Conservation (phyloP, 2,888 invertebrate genomes). For the Eupithecia pulchellata region DNA sequence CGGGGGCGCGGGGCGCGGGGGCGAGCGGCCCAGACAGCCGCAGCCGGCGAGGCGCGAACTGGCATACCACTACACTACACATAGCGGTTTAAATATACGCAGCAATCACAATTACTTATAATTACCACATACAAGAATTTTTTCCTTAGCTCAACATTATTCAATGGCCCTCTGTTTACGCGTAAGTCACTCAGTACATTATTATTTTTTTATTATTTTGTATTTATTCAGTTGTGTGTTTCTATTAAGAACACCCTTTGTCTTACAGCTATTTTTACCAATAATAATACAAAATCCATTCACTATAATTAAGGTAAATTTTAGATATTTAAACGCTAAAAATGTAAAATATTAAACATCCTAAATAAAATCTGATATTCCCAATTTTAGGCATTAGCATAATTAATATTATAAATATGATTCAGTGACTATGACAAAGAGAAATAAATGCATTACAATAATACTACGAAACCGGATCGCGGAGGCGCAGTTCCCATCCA, state of each 20-base stretch:
- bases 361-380: slow-evolving; percentile 86
- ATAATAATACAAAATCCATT: slow-evolving; percentile 85
- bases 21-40: neutral
- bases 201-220: slow-evolving; percentile 71
- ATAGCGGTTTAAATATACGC: slow-evolving; percentile 83
- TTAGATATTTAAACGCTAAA: slow-evolving; percentile 85
- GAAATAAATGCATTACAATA: slow-evolving; percentile 85
- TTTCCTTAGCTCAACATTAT: slow-evolving; percentile 84
- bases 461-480: slow-evolving; percentile 81
- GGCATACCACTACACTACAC: slow-evolving; percentile 58
- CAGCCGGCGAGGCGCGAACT: slow-evolving; percentile 1
- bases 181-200: slow-evolving; percentile 85
- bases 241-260: slow-evolving; percentile 81
- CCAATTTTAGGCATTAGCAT: slow-evolving; percentile 85
- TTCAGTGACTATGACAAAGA: slow-evolving; percentile 83
- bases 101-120: slow-evolving; percentile 83
- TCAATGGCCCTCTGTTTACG: slow-evolving; percentile 86
- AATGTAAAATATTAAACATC: slow-evolving; percentile 86
- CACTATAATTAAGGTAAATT: slow-evolving; percentile 85
- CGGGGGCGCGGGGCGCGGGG: slow-evolving; percentile 17
- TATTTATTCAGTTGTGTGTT: slow-evolving; percentile 82
- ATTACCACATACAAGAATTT: slow-evolving; percentile 83
- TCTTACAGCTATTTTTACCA: slow-evolving; percentile 84
- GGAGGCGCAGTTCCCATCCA: slow-evolving; percentile 66
- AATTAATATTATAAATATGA: slow-evolving; percentile 81